Base-by-base conservation (phyloP, 2,113 vertebrate genomes). In the Herpailurus yagouaroundi region DNA sequence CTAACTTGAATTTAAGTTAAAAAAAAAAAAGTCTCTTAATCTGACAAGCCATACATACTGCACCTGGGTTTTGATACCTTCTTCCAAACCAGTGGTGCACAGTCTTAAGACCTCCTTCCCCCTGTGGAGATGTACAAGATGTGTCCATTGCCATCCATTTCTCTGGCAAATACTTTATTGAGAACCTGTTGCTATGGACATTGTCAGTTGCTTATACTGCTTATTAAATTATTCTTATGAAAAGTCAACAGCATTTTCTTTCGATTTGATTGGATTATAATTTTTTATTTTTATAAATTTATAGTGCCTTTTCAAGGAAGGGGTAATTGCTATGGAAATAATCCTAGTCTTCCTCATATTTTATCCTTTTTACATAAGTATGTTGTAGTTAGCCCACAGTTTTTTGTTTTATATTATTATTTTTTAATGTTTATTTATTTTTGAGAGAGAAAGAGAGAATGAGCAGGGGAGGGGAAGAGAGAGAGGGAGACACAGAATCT, bases 281-380 rank as follows among this genome's bases (percentile, higher is more conserved):
- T 13, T 88, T 92, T 97, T 97, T n/a, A n/a, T 91, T 91, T 95
- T 81, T 83, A 89, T 83, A 60, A 66, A 41, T 81, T 74, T 81
- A 66, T 36, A 79, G 25, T 92, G 29, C 27, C 25, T 63, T 97
- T 92, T 97, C 36, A 85, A 41, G 57, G 33, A 76, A 76, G 19
- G 27, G n/a, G 64, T 7, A 60, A 48, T 90, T 80, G 71, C 31
- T 89, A 33, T 93, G 85, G 25, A 84, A 71, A 55, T 77, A 71
- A 55, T 64, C n/a, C 7, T 15, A 52, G 31, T 50, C 21, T 45
- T 68, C 36, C 48, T 89, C 69, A 48, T 73, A 31, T 52, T 84
- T 89, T 89, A 69, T 83, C n/a, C 50, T 79, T 84, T 89, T 29
- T 4, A 50, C 64, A 36, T 84, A 92, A 82, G 55, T 31, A 73